A percentile compares a stretch with the other conserved stretches of the same genome.
phyloP scores from a whole-genome alignment of 2,113 vertebrate genomes.

The Campylorhamphus procurvoides region DNA sequence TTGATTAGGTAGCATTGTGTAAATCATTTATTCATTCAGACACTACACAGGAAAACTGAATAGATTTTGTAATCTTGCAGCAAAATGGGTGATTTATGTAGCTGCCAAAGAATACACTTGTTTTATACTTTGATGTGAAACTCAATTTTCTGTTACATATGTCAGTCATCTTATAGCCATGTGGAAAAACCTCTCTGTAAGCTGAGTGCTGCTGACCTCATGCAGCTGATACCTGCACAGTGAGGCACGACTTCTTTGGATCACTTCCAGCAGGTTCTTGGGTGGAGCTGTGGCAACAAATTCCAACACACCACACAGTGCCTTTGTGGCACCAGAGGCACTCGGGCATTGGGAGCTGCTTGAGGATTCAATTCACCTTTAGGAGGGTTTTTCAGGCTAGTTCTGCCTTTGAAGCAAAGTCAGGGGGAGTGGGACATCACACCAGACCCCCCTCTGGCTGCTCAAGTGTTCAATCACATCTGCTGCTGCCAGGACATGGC shows the following conservation, averaged over 20 bases:
- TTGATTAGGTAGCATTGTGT: background rate
- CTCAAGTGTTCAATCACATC: background rate
- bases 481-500: background rate
- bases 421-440: background rate
- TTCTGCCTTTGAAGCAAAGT: background rate
- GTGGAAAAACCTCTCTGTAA: background rate
- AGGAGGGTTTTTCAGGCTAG: background rate
- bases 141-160: background rate
- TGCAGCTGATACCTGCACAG: background rate
- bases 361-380: background rate
- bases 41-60: background rate
- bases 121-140: background rate
- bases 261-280: background rate
- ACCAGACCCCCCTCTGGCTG: background rate
- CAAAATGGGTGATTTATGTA: background rate
- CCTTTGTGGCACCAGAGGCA: background rate
- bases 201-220: background rate
- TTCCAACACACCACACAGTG: background rate
- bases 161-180: background rate
- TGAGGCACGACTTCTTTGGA: background rate
- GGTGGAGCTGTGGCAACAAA: background rate
- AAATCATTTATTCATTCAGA: background rate
- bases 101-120: background rate
- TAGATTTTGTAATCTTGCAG: background rate
- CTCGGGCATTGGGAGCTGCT: background rate